Evolutionary conservation across 92 coral and sea anemone species (phyloP).

Genomic region (Zoanthus sansibaricus): DNA sequence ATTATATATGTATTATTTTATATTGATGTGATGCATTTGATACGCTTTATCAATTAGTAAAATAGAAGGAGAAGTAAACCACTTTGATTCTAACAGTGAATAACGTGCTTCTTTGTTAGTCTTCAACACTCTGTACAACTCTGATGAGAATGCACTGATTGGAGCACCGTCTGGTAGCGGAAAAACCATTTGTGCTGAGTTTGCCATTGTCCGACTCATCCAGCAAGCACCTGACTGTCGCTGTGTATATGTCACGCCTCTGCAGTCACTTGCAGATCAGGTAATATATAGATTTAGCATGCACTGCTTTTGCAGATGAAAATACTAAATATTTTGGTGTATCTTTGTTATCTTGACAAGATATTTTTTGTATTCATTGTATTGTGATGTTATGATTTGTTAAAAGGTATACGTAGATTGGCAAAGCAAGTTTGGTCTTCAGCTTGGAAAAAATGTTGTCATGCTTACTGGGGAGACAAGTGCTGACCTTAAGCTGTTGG

Average conservation of each 20-base stretch:
- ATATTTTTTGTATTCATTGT: not conserved
- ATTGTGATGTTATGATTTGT: not conserved
- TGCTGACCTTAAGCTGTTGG: conserved; percentile 95
- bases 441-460: conserved; percentile 95
- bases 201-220: conserved; percentile 92
- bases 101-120: conserved; percentile 58
- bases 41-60: too few relatives aligned
- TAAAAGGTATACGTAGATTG: conserved; percentile 91
- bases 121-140: conserved; percentile 95
- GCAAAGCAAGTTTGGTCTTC: conserved; percentile 96
- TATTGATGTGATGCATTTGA: too few relatives aligned
- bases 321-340: too few relatives aligned
- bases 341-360: too few relatives aligned
- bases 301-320: too few relatives aligned
- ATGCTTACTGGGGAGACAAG: conserved; percentile 97
- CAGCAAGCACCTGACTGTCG: conserved; percentile 83
- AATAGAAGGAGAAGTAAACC: too few relatives aligned
- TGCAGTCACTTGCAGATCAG: conserved; percentile 98
- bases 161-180: conserved; percentile 99
- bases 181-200: conserved; percentile 99
- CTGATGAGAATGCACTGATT: conserved; percentile 95
- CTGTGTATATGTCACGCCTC: conserved; percentile 95
- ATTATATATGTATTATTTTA: too few relatives aligned
- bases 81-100: too few relatives aligned
- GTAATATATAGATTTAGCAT: conserved; percentile 42